Conservation (phyloP, 2,113 vertebrate species). For the Turnix velox region DNA sequence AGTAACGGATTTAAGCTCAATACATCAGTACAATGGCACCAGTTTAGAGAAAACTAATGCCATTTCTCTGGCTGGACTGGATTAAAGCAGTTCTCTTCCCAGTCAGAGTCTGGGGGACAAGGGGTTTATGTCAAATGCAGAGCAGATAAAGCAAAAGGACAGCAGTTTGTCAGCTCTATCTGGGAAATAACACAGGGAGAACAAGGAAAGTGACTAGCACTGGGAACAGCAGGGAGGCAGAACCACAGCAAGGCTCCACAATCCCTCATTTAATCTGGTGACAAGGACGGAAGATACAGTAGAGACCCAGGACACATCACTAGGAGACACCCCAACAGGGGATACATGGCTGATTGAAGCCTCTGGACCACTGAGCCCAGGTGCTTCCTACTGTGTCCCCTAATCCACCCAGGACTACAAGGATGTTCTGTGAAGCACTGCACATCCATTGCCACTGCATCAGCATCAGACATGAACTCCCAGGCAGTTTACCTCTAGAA, state of each 20-base stretch:
- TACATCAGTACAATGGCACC: background rate
- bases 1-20: background rate
- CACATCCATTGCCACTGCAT: background rate
- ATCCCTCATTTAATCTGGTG: background rate
- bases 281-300: background rate
- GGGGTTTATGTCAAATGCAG: background rate
- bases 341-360: accelerated
- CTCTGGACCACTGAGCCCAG: background rate
- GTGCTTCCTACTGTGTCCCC: background rate
- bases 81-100: background rate
- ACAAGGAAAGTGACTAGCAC: background rate
- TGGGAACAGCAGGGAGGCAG: background rate
- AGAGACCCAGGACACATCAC: background rate
- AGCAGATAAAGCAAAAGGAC: background rate
- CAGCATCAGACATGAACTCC: background rate
- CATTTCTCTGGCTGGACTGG: background rate
- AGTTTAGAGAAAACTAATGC: background rate
- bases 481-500: background rate
- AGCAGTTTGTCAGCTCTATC: background rate
- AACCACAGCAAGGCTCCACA: background rate
- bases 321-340: background rate
- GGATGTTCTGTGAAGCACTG: background rate
- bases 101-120: background rate
- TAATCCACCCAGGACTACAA: background rate
- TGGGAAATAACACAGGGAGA: background rate